Conservation (phyloP, 2,113 vertebrate species). For the Proterorhinus semilunaris region DNA sequence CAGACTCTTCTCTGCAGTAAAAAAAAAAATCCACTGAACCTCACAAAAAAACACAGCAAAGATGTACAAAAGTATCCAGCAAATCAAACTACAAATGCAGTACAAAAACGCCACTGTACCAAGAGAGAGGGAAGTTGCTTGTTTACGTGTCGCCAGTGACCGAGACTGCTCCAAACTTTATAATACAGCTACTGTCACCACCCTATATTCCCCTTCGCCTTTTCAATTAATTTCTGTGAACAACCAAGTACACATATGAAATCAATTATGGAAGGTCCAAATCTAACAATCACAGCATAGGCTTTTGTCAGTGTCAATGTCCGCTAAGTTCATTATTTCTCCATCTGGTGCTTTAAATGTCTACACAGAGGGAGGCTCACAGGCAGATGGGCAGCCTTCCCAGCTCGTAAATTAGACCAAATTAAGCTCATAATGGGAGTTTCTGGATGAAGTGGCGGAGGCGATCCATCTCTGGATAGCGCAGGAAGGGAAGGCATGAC, state of each 20-base stretch:
- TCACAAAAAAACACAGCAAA: too few species aligned
- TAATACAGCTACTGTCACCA: too few species aligned
- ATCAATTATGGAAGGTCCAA: background rate
- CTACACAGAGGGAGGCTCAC: slow-evolving; percentile 38
- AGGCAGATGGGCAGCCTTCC: slow-evolving; percentile 24
- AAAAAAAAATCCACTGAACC: too few species aligned
- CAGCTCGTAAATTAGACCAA: slow-evolving; percentile 51
- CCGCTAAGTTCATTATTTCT: slow-evolving; percentile 52
- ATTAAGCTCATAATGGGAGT: slow-evolving; percentile 41
- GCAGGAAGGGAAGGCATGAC: slow-evolving; percentile 4
- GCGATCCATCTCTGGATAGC: background rate
- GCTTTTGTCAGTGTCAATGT: slow-evolving; percentile 41
- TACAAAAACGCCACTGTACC: too few species aligned
- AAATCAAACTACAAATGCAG: too few species aligned
- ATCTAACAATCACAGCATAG: slow-evolving; percentile 19
- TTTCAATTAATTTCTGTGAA: background rate
- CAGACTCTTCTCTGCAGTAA: too few species aligned
- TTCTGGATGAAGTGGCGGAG: slow-evolving; percentile 24
- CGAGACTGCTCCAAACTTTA: too few species aligned
- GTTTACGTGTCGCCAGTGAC: too few species aligned
- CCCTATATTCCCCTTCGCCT: background rate
- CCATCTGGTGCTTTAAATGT: slow-evolving; percentile 51
- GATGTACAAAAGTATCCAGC: too few species aligned
- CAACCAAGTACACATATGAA: background rate
- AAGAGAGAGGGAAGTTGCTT: too few species aligned